Base-by-base conservation (phyloP, 2,113 vertebrate species). In the Pelvicachromis taeniatus region DNA sequence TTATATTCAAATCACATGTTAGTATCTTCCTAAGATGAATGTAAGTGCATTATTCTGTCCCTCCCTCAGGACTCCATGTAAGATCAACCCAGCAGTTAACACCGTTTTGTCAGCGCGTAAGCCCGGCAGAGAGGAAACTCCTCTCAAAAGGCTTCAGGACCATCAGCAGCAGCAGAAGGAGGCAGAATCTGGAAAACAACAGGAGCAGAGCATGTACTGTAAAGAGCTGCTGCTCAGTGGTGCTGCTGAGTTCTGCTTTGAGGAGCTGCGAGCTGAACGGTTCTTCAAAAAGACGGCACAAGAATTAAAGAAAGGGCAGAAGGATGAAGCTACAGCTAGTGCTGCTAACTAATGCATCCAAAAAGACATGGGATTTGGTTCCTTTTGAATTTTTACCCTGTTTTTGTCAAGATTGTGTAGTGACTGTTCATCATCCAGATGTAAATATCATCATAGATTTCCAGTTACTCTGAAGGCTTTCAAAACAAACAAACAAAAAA, bases 151-250 rank as follows among this genome's bases (percentile, higher is more conserved):
- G 56, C 96, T 99, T 54, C 98, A 99, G 81, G 97, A 95, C 33
- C 92, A 95, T 50, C 96, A 96, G 59, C 96, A 97, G 87, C 96
- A 97, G 12, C 96, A 92, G 56, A 95, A 95, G 75, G 95, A 97
- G 54, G 95, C 96, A 70, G 96, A 93, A 2, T 9, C 91, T 3
- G 93, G 95, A 19, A 96, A 96, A 54, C 95, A 89, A 23, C 96
- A 96, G 78, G 97, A 97, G 84, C 87, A 95, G 86, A 95, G 96
- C 84, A 99, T 98, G 98, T 99, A 99, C 93, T 99, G 97, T 91
- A 98, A 98, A 93, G 97, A 97, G 33, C 97, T 97, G 87, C 96
- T 99, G 68, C 96, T 98, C 91, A 97, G 97, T 48, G 98, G 98
- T 35, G 96, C 97, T 0, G 94, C 96, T 0, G 99, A 99, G 61